Evolutionary conservation across 2,888 invertebrate species (phyloP).

Genomic region (Sisyra terminalis): DNA sequence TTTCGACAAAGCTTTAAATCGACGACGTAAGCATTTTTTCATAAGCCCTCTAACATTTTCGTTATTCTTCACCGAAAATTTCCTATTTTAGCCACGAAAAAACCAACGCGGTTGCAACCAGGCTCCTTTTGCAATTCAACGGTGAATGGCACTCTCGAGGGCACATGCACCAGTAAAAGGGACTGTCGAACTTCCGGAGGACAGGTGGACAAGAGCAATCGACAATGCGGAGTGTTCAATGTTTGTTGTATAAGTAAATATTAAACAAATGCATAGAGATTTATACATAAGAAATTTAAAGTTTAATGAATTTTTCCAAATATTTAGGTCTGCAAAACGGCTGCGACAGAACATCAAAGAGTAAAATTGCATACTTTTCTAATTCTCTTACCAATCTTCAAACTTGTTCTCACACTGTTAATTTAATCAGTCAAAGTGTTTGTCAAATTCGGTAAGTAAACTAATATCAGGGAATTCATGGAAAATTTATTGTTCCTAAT

Average conservation of each 20-base stretch:
- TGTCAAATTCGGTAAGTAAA: constrained; percentile 2
- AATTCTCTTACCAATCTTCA: constrained; percentile 22
- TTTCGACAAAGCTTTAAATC: too few relatives aligned
- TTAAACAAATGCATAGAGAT: background rate
- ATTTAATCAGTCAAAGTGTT: background rate
- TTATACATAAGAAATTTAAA: constrained; percentile 13
- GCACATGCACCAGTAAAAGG: background rate
- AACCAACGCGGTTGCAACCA: too few relatives aligned
- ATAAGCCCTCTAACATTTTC: too few relatives aligned
- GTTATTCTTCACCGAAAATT: too few relatives aligned
- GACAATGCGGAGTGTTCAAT: background rate
- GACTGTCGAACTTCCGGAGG: background rate
- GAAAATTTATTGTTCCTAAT: background rate
- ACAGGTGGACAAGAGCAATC: background rate
- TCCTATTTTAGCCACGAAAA: too few relatives aligned
- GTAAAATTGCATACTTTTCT: constrained; percentile 14
- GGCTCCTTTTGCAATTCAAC: too few relatives aligned
- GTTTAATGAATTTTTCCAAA: constrained; percentile 17
- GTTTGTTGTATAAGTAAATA: background rate
- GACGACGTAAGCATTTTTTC: too few relatives aligned
- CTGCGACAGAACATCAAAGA: constrained; percentile 28
- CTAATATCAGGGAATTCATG: background rate
- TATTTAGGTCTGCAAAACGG: constrained; percentile 21
- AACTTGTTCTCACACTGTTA: constrained; percentile 23
- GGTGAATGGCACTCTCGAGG: too few relatives aligned